Evolutionary conservation across 1,140 invertebrate genomes (phyloP).

Genomic region (Lordiphosa mommai): DNA sequence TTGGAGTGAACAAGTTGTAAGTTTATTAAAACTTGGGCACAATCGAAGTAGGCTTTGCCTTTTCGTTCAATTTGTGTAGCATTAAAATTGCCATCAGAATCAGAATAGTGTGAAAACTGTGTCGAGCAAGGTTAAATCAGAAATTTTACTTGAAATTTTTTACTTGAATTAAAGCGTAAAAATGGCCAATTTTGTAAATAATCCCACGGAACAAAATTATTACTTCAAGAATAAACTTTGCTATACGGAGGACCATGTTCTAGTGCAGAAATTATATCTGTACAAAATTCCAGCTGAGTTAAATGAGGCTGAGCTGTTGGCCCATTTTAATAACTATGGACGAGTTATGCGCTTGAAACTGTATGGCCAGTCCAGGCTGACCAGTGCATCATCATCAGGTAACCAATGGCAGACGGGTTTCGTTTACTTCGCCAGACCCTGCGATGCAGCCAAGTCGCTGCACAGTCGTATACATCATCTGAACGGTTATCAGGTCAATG

Average conservation of each 20-base stretch:
- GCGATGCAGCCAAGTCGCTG: conserved; percentile 37
- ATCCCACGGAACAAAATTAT: conserved; percentile 29
- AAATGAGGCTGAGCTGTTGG: neutral
- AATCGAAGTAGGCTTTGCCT: no score
- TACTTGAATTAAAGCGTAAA: no score
- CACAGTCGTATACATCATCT: conserved; percentile 20
- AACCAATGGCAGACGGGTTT: conserved; percentile 10
- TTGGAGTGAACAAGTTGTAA: no score
- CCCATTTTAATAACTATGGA: conserved; percentile 39
- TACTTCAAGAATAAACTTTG: conserved; percentile 31
- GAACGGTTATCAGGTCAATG: conserved; percentile 8
- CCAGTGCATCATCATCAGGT: neutral
- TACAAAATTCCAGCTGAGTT: conserved; percentile 26
- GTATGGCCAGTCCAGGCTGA: neutral
- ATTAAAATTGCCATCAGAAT: no score
- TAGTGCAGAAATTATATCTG: conserved; percentile 40
- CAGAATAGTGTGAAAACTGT: no score
- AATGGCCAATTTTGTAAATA: no score
- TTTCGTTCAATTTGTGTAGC: no score
- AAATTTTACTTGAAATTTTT: no score
- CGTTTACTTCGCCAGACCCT: conserved; percentile 23
- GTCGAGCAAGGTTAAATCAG: no score
- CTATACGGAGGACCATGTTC: conserved; percentile 60
- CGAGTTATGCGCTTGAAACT: conserved; percentile 17
- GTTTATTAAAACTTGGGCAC: no score